These are phyloP conservation scores for Girardia tigrina DNA, from an alignment of 2,888 invertebrate species.

Conservation along the genomic window DNA sequence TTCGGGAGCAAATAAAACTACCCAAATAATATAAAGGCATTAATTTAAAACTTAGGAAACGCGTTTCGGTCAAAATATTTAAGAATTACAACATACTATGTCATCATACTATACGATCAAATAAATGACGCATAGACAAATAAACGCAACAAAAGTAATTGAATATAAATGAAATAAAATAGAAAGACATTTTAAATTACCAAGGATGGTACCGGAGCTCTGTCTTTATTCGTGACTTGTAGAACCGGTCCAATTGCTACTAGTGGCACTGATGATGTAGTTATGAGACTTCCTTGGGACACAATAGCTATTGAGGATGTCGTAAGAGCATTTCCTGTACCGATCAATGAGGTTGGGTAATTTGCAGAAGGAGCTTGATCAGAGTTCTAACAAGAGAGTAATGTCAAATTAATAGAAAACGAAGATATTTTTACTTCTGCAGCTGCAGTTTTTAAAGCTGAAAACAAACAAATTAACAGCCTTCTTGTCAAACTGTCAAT, in stretches of 20 bases:
- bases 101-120: no score
- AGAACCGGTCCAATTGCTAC: neutral
- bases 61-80: no score
- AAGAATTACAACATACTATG: no score
- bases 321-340: neutral
- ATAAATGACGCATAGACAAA: no score
- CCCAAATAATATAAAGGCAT: no score
- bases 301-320: neutral
- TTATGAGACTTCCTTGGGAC: slow-evolving; percentile 1
- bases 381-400: neutral
- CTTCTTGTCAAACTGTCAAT: slow-evolving; percentile 2
- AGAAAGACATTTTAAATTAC: neutral
- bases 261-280: neutral
- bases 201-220: neutral
- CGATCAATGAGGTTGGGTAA: slow-evolving; percentile 9
- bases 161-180: no score
- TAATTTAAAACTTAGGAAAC: no score
- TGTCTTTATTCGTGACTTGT: neutral
- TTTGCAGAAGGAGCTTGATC: neutral
- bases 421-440: no score
- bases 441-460: slow-evolving; percentile 7
- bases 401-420: no score
- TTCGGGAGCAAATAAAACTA: no score
- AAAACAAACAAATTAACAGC: neutral
- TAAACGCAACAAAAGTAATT: no score